Evolutionary conservation across 2,888 invertebrate genomes (phyloP), one percentile per base, ranked within the genome.

Genomic region (Brachyopa scutellaris): DNA sequence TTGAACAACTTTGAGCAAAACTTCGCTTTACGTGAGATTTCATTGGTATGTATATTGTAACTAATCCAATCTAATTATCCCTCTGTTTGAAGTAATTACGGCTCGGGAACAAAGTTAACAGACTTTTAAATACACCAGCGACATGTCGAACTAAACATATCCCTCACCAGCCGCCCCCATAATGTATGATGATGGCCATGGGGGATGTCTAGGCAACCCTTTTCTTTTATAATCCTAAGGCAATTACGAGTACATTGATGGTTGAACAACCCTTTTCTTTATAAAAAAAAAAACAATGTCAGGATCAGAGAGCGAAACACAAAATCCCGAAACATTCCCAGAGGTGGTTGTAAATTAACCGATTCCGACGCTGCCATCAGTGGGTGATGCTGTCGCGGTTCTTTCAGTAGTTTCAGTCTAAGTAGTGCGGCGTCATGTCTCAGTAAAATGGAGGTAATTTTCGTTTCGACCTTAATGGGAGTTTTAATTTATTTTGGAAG

Each of bases 101-200:
- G 17, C 19, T 19, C 31, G 31, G 31, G 51, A 19, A 33, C 51
- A 31, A 51, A 51, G 51, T 51, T 51, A 31, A 31, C 51, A 33
- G 51, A 51, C 51, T n/a, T 51, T 51, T 51, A 51, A 51, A 17
- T 33, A 51, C 51, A 51, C 51, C 51, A 51, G 31, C 51, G 15
- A 51, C 51, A 51, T 51, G 31, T 31, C 17, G 31, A 33, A 15
- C 7, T 51, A 31, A 51, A 51, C 17, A 31, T 31, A 17, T 31
- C n/a, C 17, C 29, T n/a, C 33, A n/a, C 19, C 11, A 9, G 19
- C 17, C 19, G 3, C 15, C 17, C 2, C 17, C 17, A 15, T n/a
- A 47, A 49, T 29, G 11, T 4, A n/a, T 15, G 29, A 31, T 31
- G 51, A 51, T 31, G 29, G 51, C 51, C 29, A 31, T 17, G 17